These are phyloP conservation scores for Caiman crocodilus DNA, from an alignment of 2,797 vertebrate genomes.

Conservation along the genomic window DNA sequence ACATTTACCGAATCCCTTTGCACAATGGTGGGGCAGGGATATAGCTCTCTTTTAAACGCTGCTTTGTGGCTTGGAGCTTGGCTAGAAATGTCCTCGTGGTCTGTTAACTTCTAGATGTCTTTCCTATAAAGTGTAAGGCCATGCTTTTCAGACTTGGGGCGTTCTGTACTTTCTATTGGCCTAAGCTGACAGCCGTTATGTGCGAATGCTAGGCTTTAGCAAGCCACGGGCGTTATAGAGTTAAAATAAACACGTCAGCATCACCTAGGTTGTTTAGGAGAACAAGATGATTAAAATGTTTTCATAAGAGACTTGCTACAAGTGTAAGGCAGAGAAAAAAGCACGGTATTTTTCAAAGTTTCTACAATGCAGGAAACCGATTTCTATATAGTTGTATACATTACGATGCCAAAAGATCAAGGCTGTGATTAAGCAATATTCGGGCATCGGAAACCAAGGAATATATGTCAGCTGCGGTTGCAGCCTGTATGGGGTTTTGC, in stretches of 20 bases:
- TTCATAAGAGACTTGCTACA: not conserved
- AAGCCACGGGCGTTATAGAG: rapidly evolving
- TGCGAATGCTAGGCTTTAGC: rapidly evolving
- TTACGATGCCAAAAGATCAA: not conserved
- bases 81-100: not conserved
- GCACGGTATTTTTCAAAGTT: not conserved
- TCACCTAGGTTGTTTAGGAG: not conserved
- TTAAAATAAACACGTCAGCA: not conserved
- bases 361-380: not conserved
- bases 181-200: not conserved
- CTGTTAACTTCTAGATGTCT: not conserved
- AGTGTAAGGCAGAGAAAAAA: not conserved
- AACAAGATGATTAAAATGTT: not conserved
- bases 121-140: not conserved
- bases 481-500: not conserved
- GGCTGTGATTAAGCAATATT: not conserved
- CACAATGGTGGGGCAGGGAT: not conserved
- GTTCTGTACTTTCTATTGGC: not conserved
- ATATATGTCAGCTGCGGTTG: not conserved
- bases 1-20: not conserved
- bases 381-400: too few relatives aligned
- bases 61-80: not conserved
- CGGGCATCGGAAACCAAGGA: not conserved
- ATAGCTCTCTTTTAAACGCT: not conserved
- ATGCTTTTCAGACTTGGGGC: not conserved